phyloP scores from a whole-genome alignment of 2,888 invertebrate genomes.

The Apoderus coryli region DNA sequence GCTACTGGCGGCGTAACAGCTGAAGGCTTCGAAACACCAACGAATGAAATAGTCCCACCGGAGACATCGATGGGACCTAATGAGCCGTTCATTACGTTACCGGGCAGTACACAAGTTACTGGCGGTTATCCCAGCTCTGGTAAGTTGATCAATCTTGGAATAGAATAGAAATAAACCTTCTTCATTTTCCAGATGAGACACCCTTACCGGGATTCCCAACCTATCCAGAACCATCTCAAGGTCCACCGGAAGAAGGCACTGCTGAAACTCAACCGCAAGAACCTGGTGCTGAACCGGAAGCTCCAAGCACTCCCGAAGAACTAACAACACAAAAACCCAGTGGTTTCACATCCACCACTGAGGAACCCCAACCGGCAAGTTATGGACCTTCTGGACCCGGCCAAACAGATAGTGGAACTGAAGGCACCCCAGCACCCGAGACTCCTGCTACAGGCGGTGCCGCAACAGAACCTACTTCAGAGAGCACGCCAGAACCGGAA shows the following conservation, averaged over 20 bases:
- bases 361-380: too few relatives aligned
- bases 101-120: constrained; percentile 10
- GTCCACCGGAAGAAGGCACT: background rate
- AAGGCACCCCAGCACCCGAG: constrained; percentile 13
- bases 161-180: too few relatives aligned
- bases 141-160: too few relatives aligned
- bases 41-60: constrained; percentile 16
- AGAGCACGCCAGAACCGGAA: too few relatives aligned
- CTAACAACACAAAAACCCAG: too few relatives aligned
- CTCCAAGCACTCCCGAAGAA: background rate
- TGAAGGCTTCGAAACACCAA: constrained; percentile 14
- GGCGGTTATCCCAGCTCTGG: too few relatives aligned
- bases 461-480: too few relatives aligned
- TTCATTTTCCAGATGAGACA: too few relatives aligned
- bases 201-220: constrained; percentile 1
- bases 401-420: constrained; percentile 13
- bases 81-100: constrained; percentile 12
- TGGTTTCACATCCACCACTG: too few relatives aligned
- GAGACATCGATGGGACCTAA: constrained; percentile 9
- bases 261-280: background rate
- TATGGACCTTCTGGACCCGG: too few relatives aligned
- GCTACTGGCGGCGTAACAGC: constrained; percentile 23
- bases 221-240: constrained; percentile 1
- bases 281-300: constrained; percentile 1
- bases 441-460: constrained; percentile 13